These are phyloP conservation scores for Charadrius vociferus DNA, from an alignment of 2,113 vertebrate species.

Conservation along the genomic window DNA sequence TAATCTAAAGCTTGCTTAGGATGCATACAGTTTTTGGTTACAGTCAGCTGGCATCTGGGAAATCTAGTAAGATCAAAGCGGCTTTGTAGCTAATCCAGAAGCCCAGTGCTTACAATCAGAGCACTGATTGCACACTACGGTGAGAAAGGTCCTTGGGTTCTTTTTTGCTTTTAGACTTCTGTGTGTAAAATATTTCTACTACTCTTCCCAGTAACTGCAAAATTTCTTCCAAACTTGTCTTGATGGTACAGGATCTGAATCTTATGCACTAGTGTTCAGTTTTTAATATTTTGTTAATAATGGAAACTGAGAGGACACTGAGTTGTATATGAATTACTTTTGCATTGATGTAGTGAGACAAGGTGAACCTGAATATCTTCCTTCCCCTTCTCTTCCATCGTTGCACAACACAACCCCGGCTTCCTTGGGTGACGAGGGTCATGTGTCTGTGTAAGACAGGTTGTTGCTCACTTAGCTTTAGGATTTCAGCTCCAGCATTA, in stretches of 20 bases:
- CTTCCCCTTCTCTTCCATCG: neutral
- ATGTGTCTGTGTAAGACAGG: fast-evolving
- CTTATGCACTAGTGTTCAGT: neutral
- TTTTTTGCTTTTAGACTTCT: neutral
- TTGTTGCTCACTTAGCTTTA: neutral
- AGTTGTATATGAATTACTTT: neutral
- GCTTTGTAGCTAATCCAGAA: neutral
- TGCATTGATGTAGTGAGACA: neutral
- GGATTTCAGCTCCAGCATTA: neutral
- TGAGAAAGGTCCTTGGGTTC: neutral
- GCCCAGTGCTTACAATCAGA: neutral
- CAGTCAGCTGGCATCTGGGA: neutral
- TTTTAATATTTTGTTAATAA: neutral
- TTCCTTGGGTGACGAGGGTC: neutral
- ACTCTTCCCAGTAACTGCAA: neutral
- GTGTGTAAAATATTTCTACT: neutral
- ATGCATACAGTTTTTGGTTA: neutral
- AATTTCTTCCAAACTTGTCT: neutral
- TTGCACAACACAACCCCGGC: neutral
- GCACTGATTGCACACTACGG: neutral
- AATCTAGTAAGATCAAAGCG: neutral
- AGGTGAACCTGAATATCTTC: neutral
- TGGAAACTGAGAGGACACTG: neutral
- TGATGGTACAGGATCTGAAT: neutral
- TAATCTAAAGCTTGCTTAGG: neutral